A percentile compares a stretch with the other conserved stretches of the same genome.
Evolutionary conservation across 1,140 invertebrate genomes (phyloP).

Genomic region (Lepidotrigona ventralis): DNA sequence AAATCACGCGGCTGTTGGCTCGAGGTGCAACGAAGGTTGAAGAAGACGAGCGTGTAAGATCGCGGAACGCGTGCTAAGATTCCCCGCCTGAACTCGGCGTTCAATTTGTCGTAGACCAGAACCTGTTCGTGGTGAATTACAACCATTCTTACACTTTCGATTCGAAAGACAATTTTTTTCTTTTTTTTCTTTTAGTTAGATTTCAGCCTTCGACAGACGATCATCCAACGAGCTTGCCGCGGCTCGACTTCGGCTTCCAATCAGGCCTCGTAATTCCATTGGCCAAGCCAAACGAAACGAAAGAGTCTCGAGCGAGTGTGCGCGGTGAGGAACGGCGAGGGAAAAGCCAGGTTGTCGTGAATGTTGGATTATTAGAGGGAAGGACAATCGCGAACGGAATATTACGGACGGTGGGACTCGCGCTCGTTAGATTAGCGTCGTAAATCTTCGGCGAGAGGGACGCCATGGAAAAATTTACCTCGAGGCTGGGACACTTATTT

Average conservation of each 20-base stretch:
- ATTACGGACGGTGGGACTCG: conserved; percentile 16
- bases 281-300: conserved; percentile 12
- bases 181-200: too few relatives aligned
- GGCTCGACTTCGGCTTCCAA: neutral
- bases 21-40: neutral
- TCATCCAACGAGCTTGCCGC: too few relatives aligned
- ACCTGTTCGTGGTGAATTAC: too few relatives aligned
- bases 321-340: neutral
- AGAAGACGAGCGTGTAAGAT: too few relatives aligned
- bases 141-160: too few relatives aligned
- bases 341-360: neutral
- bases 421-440: conserved; percentile 46
- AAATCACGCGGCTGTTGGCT: neutral
- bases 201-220: too few relatives aligned
- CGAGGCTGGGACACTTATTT: conserved; percentile 51
- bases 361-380: conserved; percentile 22
- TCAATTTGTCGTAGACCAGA: neutral
- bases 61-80: neutral
- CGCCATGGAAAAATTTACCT: conserved; percentile 33
- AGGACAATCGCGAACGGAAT: conserved; percentile 18
- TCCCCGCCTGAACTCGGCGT: neutral
- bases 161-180: too few relatives aligned
- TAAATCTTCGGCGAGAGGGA: conserved; percentile 42
- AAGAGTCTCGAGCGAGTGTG: neutral
- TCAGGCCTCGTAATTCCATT: neutral